phyloP scores from a whole-genome alignment of 2,113 vertebrate species.

The Phylloscopus trochilus region DNA sequence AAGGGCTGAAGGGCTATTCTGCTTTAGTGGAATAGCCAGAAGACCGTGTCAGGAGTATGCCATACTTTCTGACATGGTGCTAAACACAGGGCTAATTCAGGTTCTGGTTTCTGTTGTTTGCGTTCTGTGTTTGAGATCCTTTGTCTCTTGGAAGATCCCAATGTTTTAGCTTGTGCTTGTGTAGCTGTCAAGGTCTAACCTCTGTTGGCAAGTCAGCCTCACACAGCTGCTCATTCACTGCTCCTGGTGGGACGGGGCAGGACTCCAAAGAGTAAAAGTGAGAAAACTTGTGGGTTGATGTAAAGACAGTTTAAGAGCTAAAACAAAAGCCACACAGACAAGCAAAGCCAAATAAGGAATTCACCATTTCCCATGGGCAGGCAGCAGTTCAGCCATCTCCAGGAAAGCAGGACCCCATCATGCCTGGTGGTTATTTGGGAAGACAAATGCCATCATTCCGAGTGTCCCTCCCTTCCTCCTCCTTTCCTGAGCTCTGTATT shows the following conservation, averaged over 20 bases:
- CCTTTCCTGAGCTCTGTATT: not conserved
- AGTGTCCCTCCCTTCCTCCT: not conserved
- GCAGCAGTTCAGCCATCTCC: not conserved
- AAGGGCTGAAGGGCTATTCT: not conserved
- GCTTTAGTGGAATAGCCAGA: not conserved
- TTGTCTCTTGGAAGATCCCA: not conserved
- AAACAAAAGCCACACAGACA: not conserved
- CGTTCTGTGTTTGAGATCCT: not conserved
- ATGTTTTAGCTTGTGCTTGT: not conserved
- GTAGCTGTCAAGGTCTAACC: not conserved
- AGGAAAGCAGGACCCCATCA: not conserved
- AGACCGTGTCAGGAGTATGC: not conserved
- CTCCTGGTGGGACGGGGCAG: not conserved
- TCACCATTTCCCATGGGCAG: not conserved
- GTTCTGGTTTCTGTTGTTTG: not conserved
- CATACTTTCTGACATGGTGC: not conserved
- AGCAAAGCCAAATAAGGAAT: not conserved
- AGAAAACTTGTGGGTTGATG: not conserved
- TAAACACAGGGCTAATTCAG: not conserved
- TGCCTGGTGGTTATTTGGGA: not conserved
- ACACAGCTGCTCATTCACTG: not conserved
- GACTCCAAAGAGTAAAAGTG: not conserved
- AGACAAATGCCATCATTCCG: rapidly evolving
- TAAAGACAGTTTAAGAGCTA: not conserved
- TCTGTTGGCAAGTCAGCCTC: not conserved